A percentile compares a stretch with the other conserved stretches of the same genome.
These are phyloP conservation scores for Toxonevra muliebris DNA, from an alignment of 2,888 invertebrate species.

Conservation along the genomic window DNA sequence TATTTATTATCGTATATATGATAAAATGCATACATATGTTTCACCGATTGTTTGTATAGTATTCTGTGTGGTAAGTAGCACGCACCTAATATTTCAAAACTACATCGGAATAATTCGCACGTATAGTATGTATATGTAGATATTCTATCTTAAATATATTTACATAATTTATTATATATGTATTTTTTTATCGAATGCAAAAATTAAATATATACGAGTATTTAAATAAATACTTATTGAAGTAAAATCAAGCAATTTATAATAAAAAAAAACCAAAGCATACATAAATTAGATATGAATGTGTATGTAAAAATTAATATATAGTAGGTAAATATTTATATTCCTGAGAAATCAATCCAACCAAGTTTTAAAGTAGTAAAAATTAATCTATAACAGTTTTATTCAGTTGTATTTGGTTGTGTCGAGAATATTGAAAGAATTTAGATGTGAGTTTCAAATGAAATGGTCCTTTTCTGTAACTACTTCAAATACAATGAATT, in stretches of 20 bases:
- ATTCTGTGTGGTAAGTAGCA: not conserved
- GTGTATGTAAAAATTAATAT: constrained; percentile 11
- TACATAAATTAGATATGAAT: constrained; percentile 16
- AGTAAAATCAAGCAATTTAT: constrained; percentile 1
- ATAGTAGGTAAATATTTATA: constrained; percentile 17
- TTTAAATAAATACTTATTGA: not conserved
- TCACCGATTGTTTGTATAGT: not conserved
- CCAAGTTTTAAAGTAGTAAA: too few relatives aligned
- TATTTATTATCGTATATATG: too few relatives aligned
- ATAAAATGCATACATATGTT: too few relatives aligned
- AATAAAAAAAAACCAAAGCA: constrained; percentile 8
- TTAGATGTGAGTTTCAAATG: too few relatives aligned
- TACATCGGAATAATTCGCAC: not conserved
- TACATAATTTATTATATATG: not conserved
- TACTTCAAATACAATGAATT: too few relatives aligned
- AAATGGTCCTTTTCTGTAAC: too few relatives aligned
- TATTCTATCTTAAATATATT: not conserved
- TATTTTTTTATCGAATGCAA: not conserved
- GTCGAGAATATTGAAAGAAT: too few relatives aligned
- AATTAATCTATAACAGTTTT: too few relatives aligned
- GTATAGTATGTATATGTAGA: not conserved
- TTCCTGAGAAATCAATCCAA: too few relatives aligned
- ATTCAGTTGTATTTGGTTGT: too few relatives aligned
- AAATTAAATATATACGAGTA: not conserved
- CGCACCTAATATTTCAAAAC: not conserved